Evolutionary conservation across 2,888 invertebrate genomes (phyloP), one percentile per base, ranked within the genome.

Genomic region (Sinohyriopsis cumingii): DNA sequence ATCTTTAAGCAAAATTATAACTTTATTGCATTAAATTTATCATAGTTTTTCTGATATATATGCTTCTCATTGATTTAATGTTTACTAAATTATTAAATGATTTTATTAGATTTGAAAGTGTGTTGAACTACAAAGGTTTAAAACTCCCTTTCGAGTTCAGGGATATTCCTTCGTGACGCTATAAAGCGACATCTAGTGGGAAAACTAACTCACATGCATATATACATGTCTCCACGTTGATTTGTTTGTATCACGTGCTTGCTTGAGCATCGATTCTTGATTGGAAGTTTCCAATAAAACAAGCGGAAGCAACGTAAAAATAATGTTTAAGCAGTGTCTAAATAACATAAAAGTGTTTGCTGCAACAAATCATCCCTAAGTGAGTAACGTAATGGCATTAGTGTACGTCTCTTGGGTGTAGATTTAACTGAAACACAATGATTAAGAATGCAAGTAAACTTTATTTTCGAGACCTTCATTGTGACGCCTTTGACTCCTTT

Each of bases 181-280:
- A 63, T 56, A 62, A 65, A 70, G 70, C 72, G 72, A 72, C 76
- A 68, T 70, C 76, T 72, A 59, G 59, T 33, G 65, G 24, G 18
- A 45, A 33, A 33, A 54, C 22, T 24, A 24, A 22, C 54, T 28
- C 67, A 61, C 60, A 70, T 63, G 65, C 65, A 64, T 66, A 69
- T 64, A 62, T 71, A 73, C 67, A 69, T 69, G 71, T 64, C 64
- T 71, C 71, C 80, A 80, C 78, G 80, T 78, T 78, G 77, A 72
- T 77, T 80, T 80, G 78, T 80, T 80, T 76, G 63, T 71, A 59
- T 78, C 80, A 76, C 76, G 76, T 78, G 78, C 61, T 55, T 54
- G 53, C 20, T n/a, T 45, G 45, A 45, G 22, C 18, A 65, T 28
- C 62, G 33, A 25, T 33, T 53, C 25, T 22, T 28, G 28, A 25